Base-by-base conservation (phyloP, 2,888 invertebrate species). In the Pollenia griseotomentosa region DNA sequence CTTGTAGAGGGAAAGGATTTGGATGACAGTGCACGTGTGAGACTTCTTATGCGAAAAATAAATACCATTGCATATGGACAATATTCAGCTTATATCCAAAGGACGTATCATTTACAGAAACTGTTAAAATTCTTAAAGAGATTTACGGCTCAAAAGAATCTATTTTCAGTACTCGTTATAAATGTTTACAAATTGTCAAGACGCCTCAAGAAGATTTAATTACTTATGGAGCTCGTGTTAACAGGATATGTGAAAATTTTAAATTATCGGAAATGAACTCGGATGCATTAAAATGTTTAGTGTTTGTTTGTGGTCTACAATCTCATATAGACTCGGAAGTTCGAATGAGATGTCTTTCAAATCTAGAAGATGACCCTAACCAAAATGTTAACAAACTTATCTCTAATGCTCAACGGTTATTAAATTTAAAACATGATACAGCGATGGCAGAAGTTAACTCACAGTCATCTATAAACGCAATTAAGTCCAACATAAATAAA, bases 141-240 rank as follows among this genome's bases (percentile, higher is more conserved):
- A 80, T 80, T 23, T 80, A 61, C 48, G 80, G 80, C 33, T 23
- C 71, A n/a, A 70, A 80, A 16, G 79, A 70, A 48, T 79, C 68
- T 10, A 16, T 79, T 40, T 80, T 80, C 12, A 80, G 68, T 19
- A 42, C 40, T 6, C 70, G 80, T 7, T 80, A 71, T 16, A 68
- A 70, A 46, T 80, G 80, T 23, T 48, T 70, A 12, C 66, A 79
- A 70, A 57, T 51, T 1, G 40, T 48, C 10, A 79, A 79, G 59
- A 57, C 7, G 61, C 59, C 70, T 11, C 40, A 44, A 8, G 79
- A 68, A 55, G 68, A 68, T 66, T 57, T 57, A 48, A 55, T 79
- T 59, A 59, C 79, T 9, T 70, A 80, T 61, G 80, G 44, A 51
- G 80, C 61, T 40, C 57, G 51, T 44, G 61, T 71, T 6, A 70